Percentiles rank a stretch among this genome's conserved stretches.
Conservation (phyloP, 2,888 invertebrate genomes). For the Oligia latruncula region DNA sequence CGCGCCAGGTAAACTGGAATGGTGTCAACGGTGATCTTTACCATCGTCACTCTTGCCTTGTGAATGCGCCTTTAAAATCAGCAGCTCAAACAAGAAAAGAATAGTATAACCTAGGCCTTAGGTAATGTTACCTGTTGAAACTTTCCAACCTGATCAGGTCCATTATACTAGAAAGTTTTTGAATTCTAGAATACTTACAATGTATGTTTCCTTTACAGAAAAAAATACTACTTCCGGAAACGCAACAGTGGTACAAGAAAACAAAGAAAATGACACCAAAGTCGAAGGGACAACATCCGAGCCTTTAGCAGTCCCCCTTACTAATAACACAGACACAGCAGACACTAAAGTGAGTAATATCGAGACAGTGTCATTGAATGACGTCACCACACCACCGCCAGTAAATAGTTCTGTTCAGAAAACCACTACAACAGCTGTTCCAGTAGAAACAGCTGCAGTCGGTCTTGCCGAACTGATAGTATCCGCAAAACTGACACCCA, state of each 20-base stretch:
- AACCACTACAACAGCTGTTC: constrained; percentile 52
- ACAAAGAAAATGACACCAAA: constrained; percentile 49
- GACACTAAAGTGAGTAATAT: constrained; percentile 4
- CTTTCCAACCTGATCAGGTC: background rate
- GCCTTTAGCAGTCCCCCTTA: background rate
- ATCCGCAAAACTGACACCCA: constrained; percentile 49
- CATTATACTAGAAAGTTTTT: background rate
- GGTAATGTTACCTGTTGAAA: background rate
- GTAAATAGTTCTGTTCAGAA: constrained; percentile 42
- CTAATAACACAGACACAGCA: constrained; percentile 2
- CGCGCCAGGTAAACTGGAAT: constrained; percentile 70
- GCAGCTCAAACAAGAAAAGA: background rate
- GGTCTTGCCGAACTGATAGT: background rate
- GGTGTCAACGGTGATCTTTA: background rate
- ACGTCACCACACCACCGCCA: constrained; percentile 19
- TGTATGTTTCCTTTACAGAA: constrained; percentile 70
- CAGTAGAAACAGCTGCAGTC: background rate
- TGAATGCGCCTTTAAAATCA: background rate
- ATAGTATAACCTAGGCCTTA: background rate
- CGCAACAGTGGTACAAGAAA: constrained; percentile 62
- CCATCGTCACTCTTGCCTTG: background rate
- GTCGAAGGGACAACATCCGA: constrained; percentile 6
- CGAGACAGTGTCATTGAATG: background rate
- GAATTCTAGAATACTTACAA: background rate
- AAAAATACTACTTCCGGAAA: constrained; percentile 64